A percentile compares a stretch with the other conserved stretches of the same genome.
Conservation (phyloP, 2,797 vertebrate genomes). For the Sebastolobus alascanus region DNA sequence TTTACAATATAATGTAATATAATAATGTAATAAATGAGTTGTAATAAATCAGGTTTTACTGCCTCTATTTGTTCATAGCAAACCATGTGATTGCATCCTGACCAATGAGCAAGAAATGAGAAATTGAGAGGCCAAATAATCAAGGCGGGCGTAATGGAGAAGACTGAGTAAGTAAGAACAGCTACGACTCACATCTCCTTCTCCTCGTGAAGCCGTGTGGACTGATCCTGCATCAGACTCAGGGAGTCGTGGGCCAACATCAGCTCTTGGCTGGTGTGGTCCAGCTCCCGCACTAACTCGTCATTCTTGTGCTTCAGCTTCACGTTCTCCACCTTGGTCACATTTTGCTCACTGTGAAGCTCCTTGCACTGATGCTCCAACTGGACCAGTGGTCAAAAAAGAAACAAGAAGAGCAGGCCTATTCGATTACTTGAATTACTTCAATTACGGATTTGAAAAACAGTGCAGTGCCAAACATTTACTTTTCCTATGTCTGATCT, state of each 20-base stretch:
- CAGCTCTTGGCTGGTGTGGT: constrained; percentile 86
- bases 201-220: constrained; percentile 87
- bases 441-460: too few species aligned
- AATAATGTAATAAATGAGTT: too few species aligned
- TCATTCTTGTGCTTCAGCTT: constrained; percentile 91
- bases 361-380: constrained; percentile 89
- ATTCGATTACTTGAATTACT: too few species aligned
- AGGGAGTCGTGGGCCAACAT: constrained; percentile 89
- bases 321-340: constrained; percentile 91
- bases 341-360: constrained; percentile 89
- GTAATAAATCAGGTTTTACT: background rate
- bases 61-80: background rate
- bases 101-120: background rate
- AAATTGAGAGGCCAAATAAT: background rate
- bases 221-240: constrained; percentile 87
- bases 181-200: constrained; percentile 91
- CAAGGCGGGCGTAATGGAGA: background rate
- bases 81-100: background rate
- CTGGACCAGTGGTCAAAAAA: constrained; percentile 67
- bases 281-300: constrained; percentile 89
- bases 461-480: too few species aligned
- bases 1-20: background rate
- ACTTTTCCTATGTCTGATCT: too few species aligned
- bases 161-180: background rate
- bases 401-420: background rate